Percentiles rank a stretch among this genome's conserved stretches.
Conservation (phyloP, 2,113 vertebrate genomes). For the Elephas maximus region DNA sequence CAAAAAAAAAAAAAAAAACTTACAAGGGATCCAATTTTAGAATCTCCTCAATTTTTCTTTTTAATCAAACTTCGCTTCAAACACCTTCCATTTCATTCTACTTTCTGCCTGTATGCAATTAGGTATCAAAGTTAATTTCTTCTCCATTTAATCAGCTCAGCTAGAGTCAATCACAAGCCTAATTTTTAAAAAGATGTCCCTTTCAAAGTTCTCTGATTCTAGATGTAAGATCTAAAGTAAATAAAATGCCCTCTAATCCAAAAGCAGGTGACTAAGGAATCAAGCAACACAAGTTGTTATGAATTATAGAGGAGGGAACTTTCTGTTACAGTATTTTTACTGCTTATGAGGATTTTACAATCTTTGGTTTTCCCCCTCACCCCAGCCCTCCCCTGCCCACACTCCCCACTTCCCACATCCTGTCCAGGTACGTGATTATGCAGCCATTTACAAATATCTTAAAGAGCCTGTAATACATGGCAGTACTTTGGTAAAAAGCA, state of each 20-base stretch:
- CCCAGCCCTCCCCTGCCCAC: neutral
- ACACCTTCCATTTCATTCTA: neutral
- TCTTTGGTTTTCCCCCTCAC: neutral
- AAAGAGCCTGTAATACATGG: neutral
- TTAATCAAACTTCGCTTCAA: slow-evolving; percentile 46
- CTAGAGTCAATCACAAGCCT: neutral
- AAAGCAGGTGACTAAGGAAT: neutral
- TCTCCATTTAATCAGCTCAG: slow-evolving; percentile 40
- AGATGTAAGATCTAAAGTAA: neutral
- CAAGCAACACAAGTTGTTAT: neutral
- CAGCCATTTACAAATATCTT: neutral
- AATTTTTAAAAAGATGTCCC: neutral
- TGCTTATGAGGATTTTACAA: neutral
- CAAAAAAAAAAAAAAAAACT: too few relatives aligned
- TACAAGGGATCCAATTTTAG: slow-evolving; percentile 41
- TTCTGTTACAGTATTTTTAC: neutral
- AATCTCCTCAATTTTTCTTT: slow-evolving; percentile 31
- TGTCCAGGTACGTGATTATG: neutral
- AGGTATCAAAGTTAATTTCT: slow-evolving; percentile 25
- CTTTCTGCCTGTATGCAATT: slow-evolving; percentile 20
- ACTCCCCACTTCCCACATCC: neutral
- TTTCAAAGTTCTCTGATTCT: slow-evolving; percentile 9
- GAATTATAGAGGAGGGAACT: neutral
- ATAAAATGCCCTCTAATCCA: neutral
- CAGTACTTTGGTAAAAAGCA: neutral